Conservation (phyloP, 2,113 vertebrate species). For the Tonatia bakeri region DNA sequence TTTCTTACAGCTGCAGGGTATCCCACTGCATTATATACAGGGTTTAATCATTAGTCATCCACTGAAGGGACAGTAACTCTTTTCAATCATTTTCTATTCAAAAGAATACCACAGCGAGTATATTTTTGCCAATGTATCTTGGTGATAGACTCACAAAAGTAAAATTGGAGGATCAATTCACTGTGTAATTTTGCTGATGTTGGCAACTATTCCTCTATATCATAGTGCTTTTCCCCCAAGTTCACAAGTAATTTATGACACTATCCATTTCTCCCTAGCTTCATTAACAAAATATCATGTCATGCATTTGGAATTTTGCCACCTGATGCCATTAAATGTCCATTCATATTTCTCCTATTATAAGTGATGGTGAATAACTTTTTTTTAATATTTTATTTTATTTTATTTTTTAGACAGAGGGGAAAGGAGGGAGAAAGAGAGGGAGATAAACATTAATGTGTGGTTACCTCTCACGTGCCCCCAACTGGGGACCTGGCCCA, state of each 20-base stretch:
- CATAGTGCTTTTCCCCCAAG: neutral
- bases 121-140: neutral
- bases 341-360: neutral
- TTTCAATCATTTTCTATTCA: neutral
- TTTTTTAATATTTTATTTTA: too few relatives aligned
- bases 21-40: neutral
- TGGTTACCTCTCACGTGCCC: too few relatives aligned
- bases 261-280: neutral
- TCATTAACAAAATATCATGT: neutral
- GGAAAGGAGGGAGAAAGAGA: too few relatives aligned
- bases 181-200: neutral
- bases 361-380: neutral
- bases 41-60: neutral
- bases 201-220: neutral
- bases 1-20: neutral
- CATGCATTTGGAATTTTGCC: neutral
- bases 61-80: neutral
- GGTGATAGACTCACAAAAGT: neutral
- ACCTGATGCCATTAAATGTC: neutral
- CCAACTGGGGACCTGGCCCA: too few relatives aligned
- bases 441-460: too few relatives aligned
- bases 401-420: too few relatives aligned
- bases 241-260: neutral
- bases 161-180: neutral
- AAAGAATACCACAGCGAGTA: neutral